Conservation (phyloP, 2,113 vertebrate species). For the Xiphophorus couchianus region DNA sequence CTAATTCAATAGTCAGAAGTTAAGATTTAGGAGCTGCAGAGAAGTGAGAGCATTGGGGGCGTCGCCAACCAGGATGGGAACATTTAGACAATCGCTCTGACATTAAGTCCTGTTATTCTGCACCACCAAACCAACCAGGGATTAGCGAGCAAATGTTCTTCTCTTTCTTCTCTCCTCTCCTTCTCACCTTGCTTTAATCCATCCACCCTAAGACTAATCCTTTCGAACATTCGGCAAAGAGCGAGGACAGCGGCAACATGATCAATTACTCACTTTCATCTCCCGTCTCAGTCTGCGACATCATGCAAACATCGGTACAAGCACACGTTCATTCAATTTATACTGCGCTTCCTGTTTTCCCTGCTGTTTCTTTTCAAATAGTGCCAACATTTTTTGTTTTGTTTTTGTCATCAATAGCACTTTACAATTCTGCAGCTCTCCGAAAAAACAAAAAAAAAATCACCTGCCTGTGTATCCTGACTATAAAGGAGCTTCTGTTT, state of each 20-base stretch:
- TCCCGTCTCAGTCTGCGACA: slow-evolving; percentile 47
- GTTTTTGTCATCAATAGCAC: slow-evolving; percentile 2
- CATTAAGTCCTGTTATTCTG: slow-evolving; percentile 65
- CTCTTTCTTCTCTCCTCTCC: slow-evolving; percentile 50
- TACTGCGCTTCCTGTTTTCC: slow-evolving; percentile 38
- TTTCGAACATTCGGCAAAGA: slow-evolving; percentile 75
- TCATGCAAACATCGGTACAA: slow-evolving; percentile 65
- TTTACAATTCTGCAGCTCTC: slow-evolving; percentile 25
- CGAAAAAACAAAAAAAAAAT: slow-evolving; percentile 10
- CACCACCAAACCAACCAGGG: slow-evolving; percentile 45
- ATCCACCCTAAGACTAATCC: slow-evolving; percentile 72
- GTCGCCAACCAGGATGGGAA: slow-evolving; percentile 42
- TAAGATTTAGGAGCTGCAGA: slow-evolving; percentile 62
- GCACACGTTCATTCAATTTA: slow-evolving; percentile 64
- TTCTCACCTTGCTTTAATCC: slow-evolving; percentile 72
- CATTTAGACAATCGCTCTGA: slow-evolving; percentile 62
- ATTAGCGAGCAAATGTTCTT: slow-evolving; percentile 54
- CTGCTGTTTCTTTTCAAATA: slow-evolving; percentile 46
- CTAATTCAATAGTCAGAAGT: slow-evolving; percentile 78
- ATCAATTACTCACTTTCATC: slow-evolving; percentile 75
- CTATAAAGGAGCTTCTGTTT: slow-evolving; percentile 9
- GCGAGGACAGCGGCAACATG: slow-evolving; percentile 55
- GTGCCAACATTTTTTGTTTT: slow-evolving; percentile 15
- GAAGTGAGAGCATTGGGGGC: slow-evolving; percentile 45
- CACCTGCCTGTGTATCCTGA: slow-evolving; percentile 23